Evolutionary conservation across 2,113 vertebrate species (phyloP), one percentile per base, ranked within the genome.

Genomic region (Fulmarus glacialis): DNA sequence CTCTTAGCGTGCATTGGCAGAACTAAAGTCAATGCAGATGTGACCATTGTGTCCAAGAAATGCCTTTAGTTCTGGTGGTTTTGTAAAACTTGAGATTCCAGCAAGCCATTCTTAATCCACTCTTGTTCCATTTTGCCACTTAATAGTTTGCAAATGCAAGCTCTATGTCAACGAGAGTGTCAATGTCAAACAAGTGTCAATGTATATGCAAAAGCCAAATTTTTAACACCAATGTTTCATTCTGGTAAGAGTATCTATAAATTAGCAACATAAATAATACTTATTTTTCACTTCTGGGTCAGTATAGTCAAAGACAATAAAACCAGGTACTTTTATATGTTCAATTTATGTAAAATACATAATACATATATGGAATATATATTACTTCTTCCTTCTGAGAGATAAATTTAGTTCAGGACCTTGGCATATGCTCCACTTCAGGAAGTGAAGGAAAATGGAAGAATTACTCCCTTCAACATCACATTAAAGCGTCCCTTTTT

Each of bases 361-460:
- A n/a, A 56, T 52, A 38, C 1, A 0, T n/a, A 38, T 32, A 10
- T 83, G 59, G 47, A 78, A 91, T 63, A 63, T 38, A 14, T 70
- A 82, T 43, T 58, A 68, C 45, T 42, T 60, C 64, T 91, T 86
- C 42, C 56, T 81, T 90, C 75, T 79, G 64, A 82, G 59, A 90
- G 68, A 77, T 19, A 42, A 78, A 81, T 60, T 90, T 63, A 64
- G 16, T 53, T 87, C 75, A 79, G 83, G 60, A 87, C 72, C 64
- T 89, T 82, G 50, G 68, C 60, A 55, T 96, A 62, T 79, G 80
- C 56, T 94, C 47, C 56, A 32, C 64, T 93, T 91, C 52, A 86
- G 63, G 72, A 93, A 94, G 47, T 42, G 24, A 91, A 85, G 63
- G 77, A 82, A 95, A 95, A 87, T n/a, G 22, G 78, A 89, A 92